These are phyloP conservation scores for Rhabdomys dilectus DNA, from an alignment of 2,113 vertebrate species.

Conservation along the genomic window DNA sequence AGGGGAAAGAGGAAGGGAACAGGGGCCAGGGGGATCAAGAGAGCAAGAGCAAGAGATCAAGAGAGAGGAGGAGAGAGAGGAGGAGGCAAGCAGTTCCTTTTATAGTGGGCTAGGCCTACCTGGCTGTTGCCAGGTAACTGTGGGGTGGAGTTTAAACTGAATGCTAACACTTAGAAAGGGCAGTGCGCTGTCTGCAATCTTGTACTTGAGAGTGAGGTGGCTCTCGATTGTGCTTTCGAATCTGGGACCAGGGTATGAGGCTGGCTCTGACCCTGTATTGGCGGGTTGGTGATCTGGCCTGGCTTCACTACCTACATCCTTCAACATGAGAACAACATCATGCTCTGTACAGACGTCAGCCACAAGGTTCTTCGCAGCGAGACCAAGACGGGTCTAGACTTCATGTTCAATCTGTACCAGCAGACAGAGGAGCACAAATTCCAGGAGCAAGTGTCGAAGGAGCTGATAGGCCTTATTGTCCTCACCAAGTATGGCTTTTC, in stretches of 20 bases:
- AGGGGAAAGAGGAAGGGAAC: no score
- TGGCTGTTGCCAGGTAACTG: no score
- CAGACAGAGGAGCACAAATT: conserved; percentile 89
- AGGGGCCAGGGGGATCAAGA: no score
- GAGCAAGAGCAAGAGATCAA: no score
- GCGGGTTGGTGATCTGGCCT: conserved; percentile 94
- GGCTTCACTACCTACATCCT: conserved; percentile 94
- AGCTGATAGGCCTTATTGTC: conserved; percentile 94
- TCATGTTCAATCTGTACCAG: conserved; percentile 90
- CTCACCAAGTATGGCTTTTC: conserved; percentile 93
- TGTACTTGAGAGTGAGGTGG: neutral
- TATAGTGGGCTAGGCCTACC: no score
- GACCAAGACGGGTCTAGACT: conserved; percentile 93
- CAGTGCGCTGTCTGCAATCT: neutral
- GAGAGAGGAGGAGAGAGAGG: no score
- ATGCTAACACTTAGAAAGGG: neutral
- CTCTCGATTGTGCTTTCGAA: neutral
- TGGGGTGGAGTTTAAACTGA: no score
- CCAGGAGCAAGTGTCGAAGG: conserved; percentile 91
- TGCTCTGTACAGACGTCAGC: conserved; percentile 95
- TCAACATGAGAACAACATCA: conserved; percentile 93
- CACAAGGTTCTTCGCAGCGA: conserved; percentile 96
- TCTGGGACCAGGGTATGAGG: no score
- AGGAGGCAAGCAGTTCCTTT: no score
- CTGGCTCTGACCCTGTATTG: neutral